Evolutionary conservation across 2,888 invertebrate genomes (phyloP).

Genomic region (Zygothrica quintamaculata): DNA sequence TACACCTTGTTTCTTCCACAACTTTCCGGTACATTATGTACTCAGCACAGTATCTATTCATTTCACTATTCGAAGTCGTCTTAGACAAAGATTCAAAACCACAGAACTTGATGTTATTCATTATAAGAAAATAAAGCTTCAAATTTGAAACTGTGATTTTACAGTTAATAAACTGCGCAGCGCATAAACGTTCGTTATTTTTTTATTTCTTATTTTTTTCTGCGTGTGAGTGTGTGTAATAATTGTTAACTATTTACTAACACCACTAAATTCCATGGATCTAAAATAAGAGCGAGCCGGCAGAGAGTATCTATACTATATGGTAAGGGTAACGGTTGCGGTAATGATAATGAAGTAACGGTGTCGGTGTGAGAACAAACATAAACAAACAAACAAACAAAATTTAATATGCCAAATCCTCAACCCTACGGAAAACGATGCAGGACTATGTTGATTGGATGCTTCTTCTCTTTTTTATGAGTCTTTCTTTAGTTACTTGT

Average conservation of each 20-base stretch:
- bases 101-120: too few relatives aligned
- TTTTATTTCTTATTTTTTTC: too few relatives aligned
- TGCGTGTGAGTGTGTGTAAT: conserved; percentile 9
- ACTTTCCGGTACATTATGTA: too few relatives aligned
- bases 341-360: conserved; percentile 21
- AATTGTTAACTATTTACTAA: conserved; percentile 66
- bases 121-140: too few relatives aligned
- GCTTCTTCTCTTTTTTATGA: conserved; percentile 5
- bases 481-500: conserved; percentile 7
- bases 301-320: conserved; percentile 11
- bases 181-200: conserved; percentile 2
- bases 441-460: conserved; percentile 7
- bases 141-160: too few relatives aligned
- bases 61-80: too few relatives aligned
- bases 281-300: conserved; percentile 27
- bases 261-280: conserved; percentile 62
- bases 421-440: conserved; percentile 6
- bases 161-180: background rate
- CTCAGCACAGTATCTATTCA: too few relatives aligned
- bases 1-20: too few relatives aligned
- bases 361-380: conserved; percentile 39
- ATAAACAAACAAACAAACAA: conserved; percentile 26
- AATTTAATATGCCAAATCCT: conserved; percentile 9
- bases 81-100: too few relatives aligned
- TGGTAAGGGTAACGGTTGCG: conserved; percentile 25